phyloP scores from a whole-genome alignment of 2,113 vertebrate species.

The Serinus canaria region DNA sequence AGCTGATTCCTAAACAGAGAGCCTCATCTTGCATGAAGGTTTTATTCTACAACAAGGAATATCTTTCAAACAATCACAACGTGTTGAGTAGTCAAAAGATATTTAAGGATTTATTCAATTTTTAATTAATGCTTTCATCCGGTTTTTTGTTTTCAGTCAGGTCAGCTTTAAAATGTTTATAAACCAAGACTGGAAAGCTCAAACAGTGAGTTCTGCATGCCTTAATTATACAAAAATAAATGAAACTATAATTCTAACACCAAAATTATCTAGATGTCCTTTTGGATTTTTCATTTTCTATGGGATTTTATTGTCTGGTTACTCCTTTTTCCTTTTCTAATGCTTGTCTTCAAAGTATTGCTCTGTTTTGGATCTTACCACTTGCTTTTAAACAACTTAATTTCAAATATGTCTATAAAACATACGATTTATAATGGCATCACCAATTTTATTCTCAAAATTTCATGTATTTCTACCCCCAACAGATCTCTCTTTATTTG shows the following conservation, averaged over 20 bases:
- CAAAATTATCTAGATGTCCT: neutral
- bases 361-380: neutral
- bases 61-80: neutral
- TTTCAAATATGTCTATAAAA: neutral
- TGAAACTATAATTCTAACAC: neutral
- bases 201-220: neutral
- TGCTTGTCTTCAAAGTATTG: neutral
- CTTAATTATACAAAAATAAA: neutral
- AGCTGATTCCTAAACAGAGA: neutral
- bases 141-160: neutral
- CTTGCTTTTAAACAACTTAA: neutral
- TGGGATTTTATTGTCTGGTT: neutral
- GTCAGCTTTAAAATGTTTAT: neutral
- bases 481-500: neutral
- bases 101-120: neutral
- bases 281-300: neutral
- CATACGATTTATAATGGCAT: neutral
- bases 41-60: neutral
- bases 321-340: neutral
- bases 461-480: neutral
- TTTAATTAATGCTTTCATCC: neutral
- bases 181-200: neutral
- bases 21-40: neutral
- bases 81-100: neutral
- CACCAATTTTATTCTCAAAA: neutral